phyloP scores from a whole-genome alignment of 2,113 vertebrate genomes.

The Fulmarus glacialis region DNA sequence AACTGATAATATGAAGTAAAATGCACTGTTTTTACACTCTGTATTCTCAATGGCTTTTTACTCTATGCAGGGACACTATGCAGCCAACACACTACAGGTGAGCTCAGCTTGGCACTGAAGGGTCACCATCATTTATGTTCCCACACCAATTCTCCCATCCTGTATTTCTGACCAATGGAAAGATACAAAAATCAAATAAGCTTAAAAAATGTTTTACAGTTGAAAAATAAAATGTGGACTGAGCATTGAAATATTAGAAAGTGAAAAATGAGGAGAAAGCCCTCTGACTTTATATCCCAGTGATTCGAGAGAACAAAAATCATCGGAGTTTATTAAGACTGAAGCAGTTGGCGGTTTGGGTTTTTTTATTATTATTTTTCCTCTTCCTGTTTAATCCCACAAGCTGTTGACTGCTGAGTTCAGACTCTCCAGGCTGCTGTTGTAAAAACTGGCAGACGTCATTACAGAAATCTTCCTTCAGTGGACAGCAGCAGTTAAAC shows the following conservation, averaged over 20 bases:
- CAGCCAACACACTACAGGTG: not conserved
- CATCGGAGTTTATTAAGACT: not conserved
- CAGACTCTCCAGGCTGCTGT: not conserved
- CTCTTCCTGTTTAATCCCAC: conserved; percentile 19
- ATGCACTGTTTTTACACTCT: not conserved
- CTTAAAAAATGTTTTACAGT: not conserved
- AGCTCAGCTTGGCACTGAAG: not conserved
- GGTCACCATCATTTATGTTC: not conserved
- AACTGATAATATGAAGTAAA: not conserved
- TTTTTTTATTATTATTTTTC: not conserved
- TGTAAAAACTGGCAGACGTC: rapidly evolving
- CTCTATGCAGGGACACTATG: not conserved
- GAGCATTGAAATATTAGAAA: not conserved
- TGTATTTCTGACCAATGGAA: not conserved
- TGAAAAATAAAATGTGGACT: not conserved
- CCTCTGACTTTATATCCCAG: not conserved
- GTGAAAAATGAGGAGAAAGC: not conserved
- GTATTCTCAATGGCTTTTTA: not conserved
- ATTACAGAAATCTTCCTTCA: not conserved
- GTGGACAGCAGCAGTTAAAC: not conserved
- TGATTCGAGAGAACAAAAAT: not conserved
- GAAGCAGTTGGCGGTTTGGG: not conserved
- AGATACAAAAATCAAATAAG: not conserved
- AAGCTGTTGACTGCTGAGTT: not conserved
- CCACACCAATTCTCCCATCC: not conserved